Base-by-base conservation (phyloP, 2,797 vertebrate genomes). In the Lithobates pipiens region DNA sequence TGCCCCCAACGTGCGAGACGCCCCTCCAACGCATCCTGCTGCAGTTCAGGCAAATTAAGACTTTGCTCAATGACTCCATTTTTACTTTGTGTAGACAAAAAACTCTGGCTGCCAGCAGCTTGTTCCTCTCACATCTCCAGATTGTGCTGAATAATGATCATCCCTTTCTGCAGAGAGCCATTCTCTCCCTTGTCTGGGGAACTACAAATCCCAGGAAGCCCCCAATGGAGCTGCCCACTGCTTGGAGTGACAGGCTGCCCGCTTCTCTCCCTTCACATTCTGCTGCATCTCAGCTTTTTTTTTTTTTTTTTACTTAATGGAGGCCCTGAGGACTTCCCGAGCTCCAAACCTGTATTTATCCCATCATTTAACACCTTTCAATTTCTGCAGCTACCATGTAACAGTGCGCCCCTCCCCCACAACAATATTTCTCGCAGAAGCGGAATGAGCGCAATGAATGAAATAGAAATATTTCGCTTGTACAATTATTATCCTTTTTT, bases 351-450 rank as follows among this genome's bases (percentile, higher is more conserved):
- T 29, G 65, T 29, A 25, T 25, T 67, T 67, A 67, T 25, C 65
- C 27, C 27, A 29, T 67, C 65, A 67, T 67, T 67, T 67, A 67
- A 67, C 65, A 67, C 65, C 27, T 67, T 29, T 67, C 65, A 67
- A 67, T 67, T 67, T 29, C 65, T 67, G 5, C 65, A 67, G 65
- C 65, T 29, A 27, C n/a, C 27, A 29, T 67, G 25, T 27, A 67
- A 29, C 27, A 13, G 65, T 9, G 54, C 65, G 11, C 65, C 65
- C 65, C 5, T 67, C 65, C 65, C 65, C 65, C 65, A 67, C 10
- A 13, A 27, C 29, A 27, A 27, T 27, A 10, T 9, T 67, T 67
- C 65, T 13, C 27, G n/a, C 5, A 67, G 11, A 25, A 67, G 25
- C 27, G 18, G 50, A 61, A 61, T 23, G 54, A 18, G 18, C 21